A percentile compares a stretch with the other conserved stretches of the same genome.
These are phyloP conservation scores for Enoplosus armatus DNA, from an alignment of 2,797 vertebrate genomes.

Conservation along the genomic window DNA sequence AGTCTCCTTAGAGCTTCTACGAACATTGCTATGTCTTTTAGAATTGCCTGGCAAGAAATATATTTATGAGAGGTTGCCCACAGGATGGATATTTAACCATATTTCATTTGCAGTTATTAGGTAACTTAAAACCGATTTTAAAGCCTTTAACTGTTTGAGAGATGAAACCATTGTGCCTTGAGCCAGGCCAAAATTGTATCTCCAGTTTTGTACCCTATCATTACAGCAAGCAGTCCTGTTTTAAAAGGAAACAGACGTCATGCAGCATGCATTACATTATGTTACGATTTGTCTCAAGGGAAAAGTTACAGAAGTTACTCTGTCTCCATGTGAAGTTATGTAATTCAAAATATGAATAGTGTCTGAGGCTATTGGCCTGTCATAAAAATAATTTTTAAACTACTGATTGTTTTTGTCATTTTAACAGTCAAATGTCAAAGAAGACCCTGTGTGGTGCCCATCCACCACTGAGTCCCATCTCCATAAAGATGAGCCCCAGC, in stretches of 20 bases:
- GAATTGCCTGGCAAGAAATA: constrained; percentile 14
- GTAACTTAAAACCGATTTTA: constrained; percentile 48
- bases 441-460: neutral
- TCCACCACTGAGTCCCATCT: constrained; percentile 9
- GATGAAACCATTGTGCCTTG: constrained; percentile 45
- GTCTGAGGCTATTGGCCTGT: neutral
- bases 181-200: constrained; percentile 47
- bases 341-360: constrained; percentile 32
- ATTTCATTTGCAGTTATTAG: constrained; percentile 47
- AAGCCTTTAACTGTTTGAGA: constrained; percentile 44
- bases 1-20: neutral
- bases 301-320: constrained; percentile 18
- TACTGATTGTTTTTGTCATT: neutral
- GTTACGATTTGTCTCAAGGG: constrained; percentile 32
- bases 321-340: constrained; percentile 17
- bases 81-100: constrained; percentile 53
- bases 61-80: constrained; percentile 40
- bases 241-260: constrained; percentile 46
- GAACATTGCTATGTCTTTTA: constrained; percentile 17
- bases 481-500: constrained; percentile 16
- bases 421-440: constrained; percentile 26
- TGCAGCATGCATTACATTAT: constrained; percentile 27
- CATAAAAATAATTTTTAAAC: constrained; percentile 10
- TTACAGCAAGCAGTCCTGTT: constrained; percentile 32
- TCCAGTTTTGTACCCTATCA: constrained; percentile 41